phyloP scores from a whole-genome alignment of 2,888 invertebrate genomes.

The Temnothorax unifasciatus region DNA sequence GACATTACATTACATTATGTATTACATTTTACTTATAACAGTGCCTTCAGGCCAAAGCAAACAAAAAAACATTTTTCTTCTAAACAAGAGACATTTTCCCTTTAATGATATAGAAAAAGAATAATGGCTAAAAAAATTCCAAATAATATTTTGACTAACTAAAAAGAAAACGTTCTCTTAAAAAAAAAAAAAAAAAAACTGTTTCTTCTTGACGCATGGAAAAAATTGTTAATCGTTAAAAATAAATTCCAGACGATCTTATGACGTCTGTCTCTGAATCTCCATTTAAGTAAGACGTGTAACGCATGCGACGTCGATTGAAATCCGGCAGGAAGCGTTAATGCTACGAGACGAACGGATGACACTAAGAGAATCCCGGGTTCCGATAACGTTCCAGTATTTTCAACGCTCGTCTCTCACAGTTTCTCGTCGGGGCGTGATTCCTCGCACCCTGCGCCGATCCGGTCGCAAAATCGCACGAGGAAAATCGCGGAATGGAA shows the following conservation, averaged over 20 bases:
- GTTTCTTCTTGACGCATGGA: not conserved
- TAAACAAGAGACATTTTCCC: constrained; percentile 15
- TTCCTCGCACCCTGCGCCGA: constrained; percentile 19
- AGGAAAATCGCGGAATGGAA: constrained; percentile 39
- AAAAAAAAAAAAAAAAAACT: not conserved
- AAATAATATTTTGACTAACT: constrained; percentile 19
- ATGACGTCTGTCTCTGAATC: not conserved
- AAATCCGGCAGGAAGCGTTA: constrained; percentile 1
- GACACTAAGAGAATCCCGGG: constrained; percentile 14
- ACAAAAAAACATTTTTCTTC: constrained; percentile 2
- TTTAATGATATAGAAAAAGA: not conserved
- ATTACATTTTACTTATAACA: not conserved
- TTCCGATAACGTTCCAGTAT: constrained; percentile 9
- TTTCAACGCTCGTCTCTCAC: constrained; percentile 40
- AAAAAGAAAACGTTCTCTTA: constrained; percentile 6
- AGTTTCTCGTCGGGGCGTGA: constrained; percentile 27
- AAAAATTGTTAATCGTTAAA: not conserved
- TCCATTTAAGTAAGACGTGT: not conserved
- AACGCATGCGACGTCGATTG: constrained; percentile 13
- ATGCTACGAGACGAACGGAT: constrained; percentile 21
- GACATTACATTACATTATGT: not conserved
- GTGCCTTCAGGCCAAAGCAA: not conserved
- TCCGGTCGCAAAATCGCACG: constrained; percentile 63
- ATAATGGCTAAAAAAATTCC: constrained; percentile 11
- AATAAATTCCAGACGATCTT: constrained; percentile 3